phyloP scores from a whole-genome alignment of 1,140 invertebrate species.

The Pteromalus puparum region DNA sequence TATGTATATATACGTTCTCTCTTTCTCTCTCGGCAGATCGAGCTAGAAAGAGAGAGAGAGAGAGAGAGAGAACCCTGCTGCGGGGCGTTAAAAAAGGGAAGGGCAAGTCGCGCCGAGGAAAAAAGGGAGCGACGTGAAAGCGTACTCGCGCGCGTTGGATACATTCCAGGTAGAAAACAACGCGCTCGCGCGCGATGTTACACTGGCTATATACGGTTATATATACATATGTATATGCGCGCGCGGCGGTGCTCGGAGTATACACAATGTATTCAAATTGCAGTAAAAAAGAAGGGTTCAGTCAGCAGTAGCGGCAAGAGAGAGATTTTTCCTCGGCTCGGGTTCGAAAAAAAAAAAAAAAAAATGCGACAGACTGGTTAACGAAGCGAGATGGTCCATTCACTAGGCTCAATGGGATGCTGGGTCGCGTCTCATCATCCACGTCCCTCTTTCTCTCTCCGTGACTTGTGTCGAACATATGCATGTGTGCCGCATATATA shows the following conservation, averaged over 20 bases:
- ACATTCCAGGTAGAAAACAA: conserved; percentile 60
- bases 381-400: conserved; percentile 76
- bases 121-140: conserved; percentile 44
- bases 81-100: conserved; percentile 21
- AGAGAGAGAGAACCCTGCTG: conserved; percentile 44
- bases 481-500: neutral
- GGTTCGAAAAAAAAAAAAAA: conserved; percentile 13
- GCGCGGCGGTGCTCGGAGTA: conserved; percentile 65
- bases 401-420: conserved; percentile 73
- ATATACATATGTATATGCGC: conserved; percentile 73
- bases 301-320: conserved; percentile 55
- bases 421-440: conserved; percentile 62
- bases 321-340: conserved; percentile 58
- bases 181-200: conserved; percentile 49
- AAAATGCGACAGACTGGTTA: conserved; percentile 76
- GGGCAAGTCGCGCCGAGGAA: conserved; percentile 9
- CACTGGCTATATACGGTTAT: conserved; percentile 56
- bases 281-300: conserved; percentile 50
- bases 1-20: too few species aligned
- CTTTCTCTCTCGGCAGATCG: neutral
- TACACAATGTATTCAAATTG: conserved; percentile 75
- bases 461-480: conserved; percentile 47
- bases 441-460: neutral
- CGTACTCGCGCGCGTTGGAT: conserved; percentile 11
- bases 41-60: conserved; percentile 49